phyloP scores from a whole-genome alignment of 2,797 vertebrate genomes.

The Ctenopoma kingsleyae region DNA sequence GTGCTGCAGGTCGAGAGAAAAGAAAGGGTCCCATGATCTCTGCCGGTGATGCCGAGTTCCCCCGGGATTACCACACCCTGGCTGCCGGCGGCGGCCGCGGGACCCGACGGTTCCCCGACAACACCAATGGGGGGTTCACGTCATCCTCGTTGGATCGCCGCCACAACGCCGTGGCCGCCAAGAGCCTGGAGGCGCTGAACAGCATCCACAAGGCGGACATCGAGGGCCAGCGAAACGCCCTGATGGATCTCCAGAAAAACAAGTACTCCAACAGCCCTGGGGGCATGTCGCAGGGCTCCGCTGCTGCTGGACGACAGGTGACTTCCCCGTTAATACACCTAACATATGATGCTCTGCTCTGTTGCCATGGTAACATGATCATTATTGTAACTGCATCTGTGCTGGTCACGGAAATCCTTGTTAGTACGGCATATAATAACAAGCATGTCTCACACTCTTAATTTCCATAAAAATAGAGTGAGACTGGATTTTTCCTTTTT shows the following conservation, averaged over 20 bases:
- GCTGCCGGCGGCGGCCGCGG: constrained; percentile 85
- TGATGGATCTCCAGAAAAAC: constrained; percentile 93
- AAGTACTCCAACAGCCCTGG: constrained; percentile 86
- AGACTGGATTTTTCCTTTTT: neutral
- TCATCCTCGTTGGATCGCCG: constrained; percentile 89
- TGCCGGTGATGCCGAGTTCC: constrained; percentile 95
- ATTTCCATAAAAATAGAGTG: neutral
- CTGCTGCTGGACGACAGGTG: constrained; percentile 72
- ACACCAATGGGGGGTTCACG: constrained; percentile 83
- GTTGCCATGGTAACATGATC: neutral
- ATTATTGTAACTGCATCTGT: neutral
- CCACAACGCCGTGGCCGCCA: constrained; percentile 89
- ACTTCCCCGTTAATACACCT: fast-evolving
- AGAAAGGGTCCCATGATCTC: constrained; percentile 95
- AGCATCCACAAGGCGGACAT: constrained; percentile 93
- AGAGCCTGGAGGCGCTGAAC: constrained; percentile 93
- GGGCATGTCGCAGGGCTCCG: constrained; percentile 60
- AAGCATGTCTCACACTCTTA: neutral
- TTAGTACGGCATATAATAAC: neutral
- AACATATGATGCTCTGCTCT: neutral
- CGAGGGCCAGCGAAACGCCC: constrained; percentile 91
- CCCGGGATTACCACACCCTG: constrained; percentile 94
- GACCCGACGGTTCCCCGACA: constrained; percentile 70
- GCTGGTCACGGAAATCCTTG: neutral
- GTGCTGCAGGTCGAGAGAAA: constrained; percentile 90